Conservation (phyloP, 2,113 vertebrate species). For the Saccopteryx leptura region DNA sequence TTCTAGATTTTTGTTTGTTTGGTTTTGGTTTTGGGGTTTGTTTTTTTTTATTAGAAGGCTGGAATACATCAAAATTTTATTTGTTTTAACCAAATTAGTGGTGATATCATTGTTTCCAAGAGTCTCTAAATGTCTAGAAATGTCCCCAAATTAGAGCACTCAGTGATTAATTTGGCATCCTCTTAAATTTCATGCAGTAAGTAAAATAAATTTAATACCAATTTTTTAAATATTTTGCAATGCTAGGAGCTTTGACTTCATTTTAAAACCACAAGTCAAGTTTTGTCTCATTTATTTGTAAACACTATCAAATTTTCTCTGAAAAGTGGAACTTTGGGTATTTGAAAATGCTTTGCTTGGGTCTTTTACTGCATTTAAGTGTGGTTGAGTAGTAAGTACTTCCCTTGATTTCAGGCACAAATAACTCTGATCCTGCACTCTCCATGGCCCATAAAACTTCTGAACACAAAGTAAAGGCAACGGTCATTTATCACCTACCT, state of each 20-base stretch:
- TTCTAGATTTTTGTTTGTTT: background rate
- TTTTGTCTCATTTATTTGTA: constrained; percentile 67
- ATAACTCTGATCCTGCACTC: constrained; percentile 71
- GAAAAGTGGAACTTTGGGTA: constrained; percentile 58
- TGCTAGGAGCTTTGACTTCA: background rate
- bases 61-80: background rate
- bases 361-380: constrained; percentile 72
- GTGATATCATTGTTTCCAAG: constrained; percentile 6
- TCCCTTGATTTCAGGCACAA: constrained; percentile 32
- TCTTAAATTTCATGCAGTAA: constrained; percentile 33
- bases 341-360: constrained; percentile 70
- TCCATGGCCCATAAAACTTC: constrained; percentile 66
- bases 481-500: constrained; percentile 75
- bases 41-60: background rate
- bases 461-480: constrained; percentile 68
- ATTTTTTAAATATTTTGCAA: constrained; percentile 56
- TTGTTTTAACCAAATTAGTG: background rate
- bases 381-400: constrained; percentile 26
- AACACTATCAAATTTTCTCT: constrained; percentile 67
- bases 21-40: no score
- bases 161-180: background rate
- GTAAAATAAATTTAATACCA: background rate
- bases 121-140: constrained; percentile 52
- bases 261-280: constrained; percentile 2
- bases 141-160: constrained; percentile 2